phyloP scores from a whole-genome alignment of 2,113 vertebrate genomes.

The Tautogolabrus adspersus region DNA sequence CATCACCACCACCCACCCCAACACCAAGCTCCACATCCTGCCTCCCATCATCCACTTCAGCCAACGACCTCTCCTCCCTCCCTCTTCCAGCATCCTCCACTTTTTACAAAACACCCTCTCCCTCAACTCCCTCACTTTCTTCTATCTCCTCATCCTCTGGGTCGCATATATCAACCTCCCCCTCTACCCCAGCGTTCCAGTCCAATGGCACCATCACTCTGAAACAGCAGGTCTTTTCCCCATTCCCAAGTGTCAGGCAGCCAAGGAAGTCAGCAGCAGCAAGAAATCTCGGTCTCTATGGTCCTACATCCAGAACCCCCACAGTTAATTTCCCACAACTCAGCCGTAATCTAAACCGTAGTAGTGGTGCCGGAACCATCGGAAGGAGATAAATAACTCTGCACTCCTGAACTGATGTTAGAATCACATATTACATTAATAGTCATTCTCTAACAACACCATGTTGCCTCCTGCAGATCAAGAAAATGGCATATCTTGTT shows the following conservation, averaged over 20 bases:
- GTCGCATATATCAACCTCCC: conserved; percentile 71
- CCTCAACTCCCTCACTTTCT: conserved; percentile 66
- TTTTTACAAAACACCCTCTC: conserved; percentile 56
- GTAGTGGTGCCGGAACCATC: conserved; percentile 79
- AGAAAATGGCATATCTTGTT: conserved; percentile 12
- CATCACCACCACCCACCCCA: conserved; percentile 39
- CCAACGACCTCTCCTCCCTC: conserved; percentile 30
- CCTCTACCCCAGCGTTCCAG: conserved; percentile 49
- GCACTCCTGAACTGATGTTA: conserved; percentile 1
- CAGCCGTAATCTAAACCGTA: conserved; percentile 87
- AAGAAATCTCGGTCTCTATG: conserved; percentile 95
- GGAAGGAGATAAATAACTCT: conserved; percentile 83
- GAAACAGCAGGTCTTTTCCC: conserved; percentile 86
- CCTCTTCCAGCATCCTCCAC: conserved; percentile 13
- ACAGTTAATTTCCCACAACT: conserved; percentile 94
- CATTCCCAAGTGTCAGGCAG: conserved; percentile 94
- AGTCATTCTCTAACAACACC: conserved; percentile 34
- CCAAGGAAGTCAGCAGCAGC: conserved; percentile 92
- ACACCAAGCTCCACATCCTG: conserved; percentile 2
- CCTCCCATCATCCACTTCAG: conserved; percentile 45
- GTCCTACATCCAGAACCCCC: conserved; percentile 93
- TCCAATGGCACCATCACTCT: conserved; percentile 55
- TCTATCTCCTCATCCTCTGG: conserved; percentile 49
- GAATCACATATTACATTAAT: background rate
- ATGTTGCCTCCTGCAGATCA: conserved; percentile 58